phyloP scores from a whole-genome alignment of 2,888 invertebrate genomes.

The Lasius platythorax region DNA sequence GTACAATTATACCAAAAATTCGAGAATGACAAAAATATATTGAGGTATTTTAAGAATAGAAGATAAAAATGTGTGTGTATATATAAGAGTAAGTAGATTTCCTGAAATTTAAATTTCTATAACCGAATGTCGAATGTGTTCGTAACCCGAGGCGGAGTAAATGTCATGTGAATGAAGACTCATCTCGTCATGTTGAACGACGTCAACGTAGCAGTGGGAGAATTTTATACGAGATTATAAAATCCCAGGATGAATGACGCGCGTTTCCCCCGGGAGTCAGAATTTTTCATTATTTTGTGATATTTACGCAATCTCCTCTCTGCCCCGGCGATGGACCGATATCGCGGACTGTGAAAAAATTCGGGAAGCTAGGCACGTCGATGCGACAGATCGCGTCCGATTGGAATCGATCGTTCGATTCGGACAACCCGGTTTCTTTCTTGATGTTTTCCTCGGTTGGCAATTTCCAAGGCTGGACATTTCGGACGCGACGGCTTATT shows the following conservation, averaged over 20 bases:
- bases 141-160: not conserved
- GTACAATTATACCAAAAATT: not conserved
- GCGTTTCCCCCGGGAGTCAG: not conserved
- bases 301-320: not conserved
- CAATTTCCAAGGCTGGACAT: not conserved
- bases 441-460: not conserved
- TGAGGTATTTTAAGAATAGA: not conserved
- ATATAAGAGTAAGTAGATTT: not conserved
- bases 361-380: not conserved
- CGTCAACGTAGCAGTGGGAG: not conserved
- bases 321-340: not conserved
- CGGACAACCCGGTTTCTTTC: not conserved
- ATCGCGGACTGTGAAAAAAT: not conserved
- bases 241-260: not conserved
- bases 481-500: not conserved
- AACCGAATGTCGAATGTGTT: not conserved
- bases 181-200: not conserved
- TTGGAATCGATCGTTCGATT: not conserved
- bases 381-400: not conserved
- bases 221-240: conserved; percentile 12
- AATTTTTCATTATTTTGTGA: not conserved
- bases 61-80: not conserved
- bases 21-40: not conserved
- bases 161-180: not conserved
- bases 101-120: not conserved